Conservation (phyloP, 2,797 vertebrate genomes). For the Helicolenus hilgendorfi region DNA sequence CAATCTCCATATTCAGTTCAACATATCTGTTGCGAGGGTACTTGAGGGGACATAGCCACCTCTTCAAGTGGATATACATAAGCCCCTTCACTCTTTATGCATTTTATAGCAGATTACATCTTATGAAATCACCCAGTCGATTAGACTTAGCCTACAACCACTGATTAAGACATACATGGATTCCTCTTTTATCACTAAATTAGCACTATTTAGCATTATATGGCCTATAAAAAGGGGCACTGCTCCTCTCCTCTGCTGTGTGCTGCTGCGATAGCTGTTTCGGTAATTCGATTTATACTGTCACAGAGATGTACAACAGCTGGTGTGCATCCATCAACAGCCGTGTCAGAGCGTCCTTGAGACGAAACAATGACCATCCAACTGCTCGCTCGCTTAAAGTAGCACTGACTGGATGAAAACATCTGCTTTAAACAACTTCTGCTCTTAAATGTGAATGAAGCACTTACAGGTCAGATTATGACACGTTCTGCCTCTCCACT, state of each 20-base stretch:
- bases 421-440: slow-evolving; percentile 16
- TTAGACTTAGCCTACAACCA: background rate
- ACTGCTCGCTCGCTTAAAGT: slow-evolving; percentile 18
- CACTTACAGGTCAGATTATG: slow-evolving; percentile 3
- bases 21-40: slow-evolving; percentile 2
- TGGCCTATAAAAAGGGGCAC: background rate
- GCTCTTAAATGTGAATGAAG: slow-evolving; percentile 39
- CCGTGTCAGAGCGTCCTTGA: slow-evolving; percentile 37
- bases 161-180: background rate
- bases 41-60: background rate
- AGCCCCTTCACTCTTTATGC: background rate
- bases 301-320: slow-evolving; percentile 1
- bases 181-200: background rate
- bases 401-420: slow-evolving; percentile 28
- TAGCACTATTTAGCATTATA: background rate
- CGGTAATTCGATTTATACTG: slow-evolving; percentile 12
- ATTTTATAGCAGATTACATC: background rate
- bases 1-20: slow-evolving; percentile 26
- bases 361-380: slow-evolving; percentile 12
- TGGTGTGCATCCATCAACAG: slow-evolving; percentile 25
- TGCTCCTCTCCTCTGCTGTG: background rate
- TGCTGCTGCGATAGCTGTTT: background rate
- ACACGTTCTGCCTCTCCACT: background rate
- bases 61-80: background rate
- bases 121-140: background rate